Base-by-base conservation (phyloP, 2,797 vertebrate species). In the Thalassophryne amazonica region DNA sequence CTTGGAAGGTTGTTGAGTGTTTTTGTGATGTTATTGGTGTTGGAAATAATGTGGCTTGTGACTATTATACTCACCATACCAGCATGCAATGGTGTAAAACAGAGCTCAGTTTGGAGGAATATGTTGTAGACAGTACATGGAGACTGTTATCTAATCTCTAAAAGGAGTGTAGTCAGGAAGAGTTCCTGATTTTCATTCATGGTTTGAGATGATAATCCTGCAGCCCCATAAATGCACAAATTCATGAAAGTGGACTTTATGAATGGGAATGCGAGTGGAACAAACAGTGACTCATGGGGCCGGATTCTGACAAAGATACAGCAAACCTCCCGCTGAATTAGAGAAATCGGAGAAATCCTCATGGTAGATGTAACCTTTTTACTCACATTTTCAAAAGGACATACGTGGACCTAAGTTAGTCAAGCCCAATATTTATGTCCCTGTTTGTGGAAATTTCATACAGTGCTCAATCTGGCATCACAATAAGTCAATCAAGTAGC, bases 301-400 rank as follows among this genome's bases (percentile, higher is more conserved):
- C 10, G 11, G 18, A 51, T 49, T 14, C 46, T 48, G 49, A 40
- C 34, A 47, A 36, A 32, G 37, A 60, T 31, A 35, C 39, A 34
- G 50, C 11, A 30, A 54, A 57, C 41, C 41, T 63, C 55, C 28
- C 29, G 38, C 19, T 21, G 32, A 62, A 59, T 45, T 14, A 34
- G 3, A 17, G 48, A 64, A 62, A 75, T 57, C 21, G 60, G 46
- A 83, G 69, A 71, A 60, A 51, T 69, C 63, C 57, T 56, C 11
- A 1, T 15, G 31, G 55, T 13, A 36, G 18, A 7, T 10, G 21
- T 25, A 20, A 39, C 23, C 43, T 57, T 46, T 59, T 60, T 42
- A 34, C 32, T 35, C 9, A 11, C 37, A 53, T 49, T 65, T 69
- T 60, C 22, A 16, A 37, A 46, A 4, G 40, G 35, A 71, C 66